Percentiles rank a stretch among this genome's conserved stretches.
These are phyloP conservation scores for Erebia ligea DNA, from an alignment of 2,888 invertebrate genomes.

Conservation along the genomic window DNA sequence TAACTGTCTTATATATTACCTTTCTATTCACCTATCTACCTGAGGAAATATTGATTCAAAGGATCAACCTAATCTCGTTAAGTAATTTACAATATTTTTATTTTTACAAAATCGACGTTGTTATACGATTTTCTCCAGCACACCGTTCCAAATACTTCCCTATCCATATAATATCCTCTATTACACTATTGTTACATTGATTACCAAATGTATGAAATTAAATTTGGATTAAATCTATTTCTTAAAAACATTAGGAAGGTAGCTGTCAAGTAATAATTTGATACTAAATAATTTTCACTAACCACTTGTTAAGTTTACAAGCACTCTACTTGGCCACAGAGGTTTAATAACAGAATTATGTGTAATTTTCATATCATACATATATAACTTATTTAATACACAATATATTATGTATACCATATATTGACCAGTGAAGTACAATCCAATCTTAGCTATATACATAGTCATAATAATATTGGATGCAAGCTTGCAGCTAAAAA, in stretches of 20 bases:
- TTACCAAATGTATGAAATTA: slow-evolving; percentile 23
- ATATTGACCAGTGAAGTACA: slow-evolving; percentile 31
- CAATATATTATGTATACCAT: slow-evolving; percentile 29
- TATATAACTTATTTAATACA: slow-evolving; percentile 5
- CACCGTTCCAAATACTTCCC: slow-evolving; percentile 25
- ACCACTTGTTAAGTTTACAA: slow-evolving; percentile 34
- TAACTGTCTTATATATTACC: slow-evolving; percentile 63
- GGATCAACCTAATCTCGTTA: slow-evolving; percentile 45
- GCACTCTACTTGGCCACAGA: slow-evolving; percentile 38
- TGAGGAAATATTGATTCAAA: slow-evolving; percentile 58
- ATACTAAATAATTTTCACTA: slow-evolving; percentile 31
- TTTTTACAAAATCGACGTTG: slow-evolving; percentile 11
- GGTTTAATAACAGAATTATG: slow-evolving; percentile 29
- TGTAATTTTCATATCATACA: not conserved
- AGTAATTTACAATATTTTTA: slow-evolving; percentile 31
- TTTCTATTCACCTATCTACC: slow-evolving; percentile 74
- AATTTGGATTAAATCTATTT: slow-evolving; percentile 5
- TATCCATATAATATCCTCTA: slow-evolving; percentile 38
- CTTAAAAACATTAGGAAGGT: slow-evolving; percentile 10
- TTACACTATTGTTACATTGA: slow-evolving; percentile 39
- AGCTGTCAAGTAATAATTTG: slow-evolving; percentile 13
- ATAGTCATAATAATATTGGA: slow-evolving; percentile 55
- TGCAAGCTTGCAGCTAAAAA: slow-evolving; percentile 63
- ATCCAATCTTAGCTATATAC: slow-evolving; percentile 31
- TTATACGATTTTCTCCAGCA: not conserved